Base-by-base conservation (phyloP, 2,797 vertebrate genomes). In the Distichodus sexfasciatus region DNA sequence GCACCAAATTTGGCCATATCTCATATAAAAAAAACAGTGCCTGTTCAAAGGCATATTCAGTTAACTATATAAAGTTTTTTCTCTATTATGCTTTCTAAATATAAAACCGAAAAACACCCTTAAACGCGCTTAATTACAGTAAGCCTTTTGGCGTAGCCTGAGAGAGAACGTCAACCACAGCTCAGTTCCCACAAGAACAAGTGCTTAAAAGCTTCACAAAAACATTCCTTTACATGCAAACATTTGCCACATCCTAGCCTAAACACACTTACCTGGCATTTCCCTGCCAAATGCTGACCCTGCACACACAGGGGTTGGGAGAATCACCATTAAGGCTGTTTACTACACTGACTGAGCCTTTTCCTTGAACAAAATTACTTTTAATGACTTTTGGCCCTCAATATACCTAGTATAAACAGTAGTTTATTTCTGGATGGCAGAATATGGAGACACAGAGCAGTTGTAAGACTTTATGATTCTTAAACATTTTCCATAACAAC, bases 261-360 rank as follows among this genome's bases (percentile, higher is more conserved):
- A 47, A 15, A 64, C 41, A 71, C 59, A 89, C 89, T 89, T 86
- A 91, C 87, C 87, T 28, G 81, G 67, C 82, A 91, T 66, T 71
- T 88, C 88, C 84, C 89, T 89, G 85, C 89, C 91, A 87, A 91
- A 91, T 0, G 86, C 88, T 72, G 89, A 90, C 38, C 89, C 89
- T 90, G 84, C 66, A 55, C 51, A 71, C 50, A 69, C 38, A 47
- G 8, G n/a, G 26, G 53, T 55, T 54, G 63, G 50, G n/a, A 61
- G 19, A 60, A 40, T 36, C 12, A 9, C 31, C 12, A 14, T 75
- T 69, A 69, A n/a, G 35, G 12, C 9, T 29, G 6, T 14, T 15
- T 23, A 46, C 14, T 43, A 40, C 36, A 23, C 11, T 11, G 50
- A 33, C 43, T 21, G 43, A 41, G 23, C 35, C 35, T 23, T 23